Percentiles rank a stretch among this genome's conserved stretches.
Evolutionary conservation across 2,888 invertebrate species (phyloP).

Genomic region (Drosophila affinis): DNA sequence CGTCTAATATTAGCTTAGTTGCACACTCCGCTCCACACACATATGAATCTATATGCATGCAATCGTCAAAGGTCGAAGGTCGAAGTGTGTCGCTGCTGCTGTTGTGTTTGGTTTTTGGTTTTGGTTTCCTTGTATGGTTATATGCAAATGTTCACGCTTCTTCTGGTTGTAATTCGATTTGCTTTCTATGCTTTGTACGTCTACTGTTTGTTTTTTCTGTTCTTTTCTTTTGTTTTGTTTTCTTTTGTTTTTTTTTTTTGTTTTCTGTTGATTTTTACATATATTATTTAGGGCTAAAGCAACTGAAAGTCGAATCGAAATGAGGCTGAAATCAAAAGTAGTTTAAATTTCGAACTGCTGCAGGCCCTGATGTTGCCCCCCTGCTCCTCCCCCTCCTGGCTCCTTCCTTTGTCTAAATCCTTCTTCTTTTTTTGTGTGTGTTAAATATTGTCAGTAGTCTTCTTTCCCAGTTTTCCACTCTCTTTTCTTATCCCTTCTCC

Average conservation of each 20-base stretch:
- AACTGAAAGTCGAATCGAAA: constrained; percentile 43
- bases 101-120: constrained; percentile 17
- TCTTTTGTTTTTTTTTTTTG: constrained; percentile 9
- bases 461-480: constrained; percentile 26
- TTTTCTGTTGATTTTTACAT: constrained; percentile 30
- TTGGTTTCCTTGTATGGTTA: constrained; percentile 71
- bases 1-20: constrained; percentile 76
- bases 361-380: constrained; percentile 42
- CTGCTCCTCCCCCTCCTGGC: not conserved
- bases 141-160: constrained; percentile 76
- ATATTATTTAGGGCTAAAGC: constrained; percentile 64
- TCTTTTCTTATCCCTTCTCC: not conserved
- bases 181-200: constrained; percentile 67
- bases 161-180: constrained; percentile 40
- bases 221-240: constrained; percentile 28
- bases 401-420: constrained; percentile 48
- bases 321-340: constrained; percentile 42
- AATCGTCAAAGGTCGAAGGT: not conserved
- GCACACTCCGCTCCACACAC: constrained; percentile 5
- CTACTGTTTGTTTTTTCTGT: constrained; percentile 51
- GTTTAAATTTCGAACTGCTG: constrained; percentile 26
- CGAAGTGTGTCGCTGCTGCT: constrained; percentile 14
- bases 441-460: constrained; percentile 77
- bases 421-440: constrained; percentile 32
- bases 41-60: too few relatives aligned